These are phyloP conservation scores for Xyliphius kryptos DNA, from an alignment of 2,113 vertebrate species.

Conservation along the genomic window DNA sequence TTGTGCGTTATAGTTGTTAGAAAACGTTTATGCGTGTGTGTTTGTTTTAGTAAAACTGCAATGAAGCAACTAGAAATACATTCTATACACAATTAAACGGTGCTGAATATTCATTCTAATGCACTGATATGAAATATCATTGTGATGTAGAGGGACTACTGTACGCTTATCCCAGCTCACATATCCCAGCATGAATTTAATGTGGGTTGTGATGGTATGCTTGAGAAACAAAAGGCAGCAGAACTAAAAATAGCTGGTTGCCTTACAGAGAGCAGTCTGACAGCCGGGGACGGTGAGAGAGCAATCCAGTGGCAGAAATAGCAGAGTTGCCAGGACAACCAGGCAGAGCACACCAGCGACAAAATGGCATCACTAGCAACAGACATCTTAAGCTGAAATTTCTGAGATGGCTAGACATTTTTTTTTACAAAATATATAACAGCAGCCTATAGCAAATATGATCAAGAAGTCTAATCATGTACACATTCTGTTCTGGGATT, in stretches of 20 bases:
- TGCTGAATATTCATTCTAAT: too few relatives aligned
- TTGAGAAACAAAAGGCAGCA: constrained; percentile 41
- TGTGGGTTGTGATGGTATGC: constrained; percentile 34
- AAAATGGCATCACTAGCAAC: constrained; percentile 46
- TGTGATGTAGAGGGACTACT: background rate
- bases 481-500: too few relatives aligned
- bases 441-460: background rate
- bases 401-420: constrained; percentile 20
- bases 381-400: constrained; percentile 45
- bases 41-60: too few relatives aligned
- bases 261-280: constrained; percentile 37
- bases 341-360: constrained; percentile 36
- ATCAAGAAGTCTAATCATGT: constrained; percentile 43
- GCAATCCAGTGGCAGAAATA: constrained; percentile 44
- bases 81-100: too few relatives aligned
- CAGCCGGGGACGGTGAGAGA: constrained; percentile 23
- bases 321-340: constrained; percentile 52
- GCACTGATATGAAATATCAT: too few relatives aligned
- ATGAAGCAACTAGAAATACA: too few relatives aligned
- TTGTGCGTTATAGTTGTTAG: too few relatives aligned
- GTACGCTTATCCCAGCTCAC: constrained; percentile 9
- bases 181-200: constrained; percentile 22
- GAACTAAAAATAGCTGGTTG: constrained; percentile 49
- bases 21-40: too few relatives aligned
- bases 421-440: constrained; percentile 33